A percentile compares a stretch with the other conserved stretches of the same genome.
These are phyloP conservation scores for Rhagoletis pomonella DNA, from an alignment of 1,140 invertebrate species.

Conservation along the genomic window DNA sequence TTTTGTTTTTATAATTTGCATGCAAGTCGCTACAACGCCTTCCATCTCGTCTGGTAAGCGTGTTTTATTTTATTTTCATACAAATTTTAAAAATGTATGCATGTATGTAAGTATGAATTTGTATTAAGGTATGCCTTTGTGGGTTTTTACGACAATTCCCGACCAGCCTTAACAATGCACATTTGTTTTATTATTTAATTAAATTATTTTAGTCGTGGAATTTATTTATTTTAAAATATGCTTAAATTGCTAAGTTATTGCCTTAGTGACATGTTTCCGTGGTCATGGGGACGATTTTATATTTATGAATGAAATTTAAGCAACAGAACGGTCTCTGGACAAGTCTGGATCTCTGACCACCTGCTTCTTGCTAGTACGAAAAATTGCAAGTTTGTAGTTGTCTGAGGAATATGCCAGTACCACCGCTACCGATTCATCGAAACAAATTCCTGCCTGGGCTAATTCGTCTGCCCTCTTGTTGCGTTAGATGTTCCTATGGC, in stretches of 20 bases:
- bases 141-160: constrained; percentile 36
- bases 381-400: too few species aligned
- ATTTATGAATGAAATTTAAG: constrained; percentile 24
- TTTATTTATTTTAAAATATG: constrained; percentile 50
- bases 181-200: constrained; percentile 21
- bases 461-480: too few species aligned
- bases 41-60: neutral
- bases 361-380: too few species aligned
- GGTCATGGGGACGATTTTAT: neutral
- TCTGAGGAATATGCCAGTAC: too few species aligned
- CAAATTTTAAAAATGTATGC: too few species aligned
- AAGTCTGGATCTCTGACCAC: too few species aligned
- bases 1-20: constrained; percentile 3
- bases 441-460: too few species aligned
- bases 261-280: neutral
- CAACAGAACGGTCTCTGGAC: too few species aligned
- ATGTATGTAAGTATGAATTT: neutral
- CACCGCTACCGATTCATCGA: too few species aligned
- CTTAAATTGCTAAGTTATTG: constrained; percentile 31
- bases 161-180: constrained; percentile 15
- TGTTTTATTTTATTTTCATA: too few species aligned
- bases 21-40: neutral
- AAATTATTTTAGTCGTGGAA: neutral
- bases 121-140: neutral
- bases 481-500: too few species aligned